Conservation (phyloP, 1,140 invertebrate species). For the Leptinotarsa defecta region DNA sequence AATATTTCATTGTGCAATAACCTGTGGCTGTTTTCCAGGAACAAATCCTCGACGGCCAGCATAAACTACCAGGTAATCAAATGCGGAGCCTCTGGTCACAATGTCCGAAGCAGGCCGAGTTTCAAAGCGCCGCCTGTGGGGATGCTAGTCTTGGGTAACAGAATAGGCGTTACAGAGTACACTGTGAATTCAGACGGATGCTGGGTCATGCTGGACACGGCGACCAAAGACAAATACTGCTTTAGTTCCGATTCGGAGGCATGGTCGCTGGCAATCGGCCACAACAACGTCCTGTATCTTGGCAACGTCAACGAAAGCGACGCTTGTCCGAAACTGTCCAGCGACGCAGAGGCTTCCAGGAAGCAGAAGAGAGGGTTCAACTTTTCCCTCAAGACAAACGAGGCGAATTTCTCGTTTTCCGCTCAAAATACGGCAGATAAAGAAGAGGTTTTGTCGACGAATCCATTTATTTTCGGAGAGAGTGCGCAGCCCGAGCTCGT, state of each 20-base stretch:
- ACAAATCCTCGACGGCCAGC: conserved; percentile 25
- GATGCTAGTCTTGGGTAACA: conserved; percentile 76
- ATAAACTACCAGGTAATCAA: conserved; percentile 65
- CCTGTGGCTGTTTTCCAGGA: conserved; percentile 13
- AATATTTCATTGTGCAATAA: neutral
- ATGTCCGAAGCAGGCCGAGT: conserved; percentile 73
- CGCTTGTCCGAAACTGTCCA: conserved; percentile 31
- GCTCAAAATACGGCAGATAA: conserved; percentile 34
- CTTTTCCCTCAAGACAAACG: conserved; percentile 56
- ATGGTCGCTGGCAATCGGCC: conserved; percentile 75
- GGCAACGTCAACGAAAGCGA: conserved; percentile 48
- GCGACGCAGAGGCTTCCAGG: neutral
- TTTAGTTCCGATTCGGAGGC: conserved; percentile 71
- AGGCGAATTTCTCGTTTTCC: conserved; percentile 50
- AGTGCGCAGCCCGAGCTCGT: conserved; percentile 45
- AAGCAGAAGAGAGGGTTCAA: conserved; percentile 64
- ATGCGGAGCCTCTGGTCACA: conserved; percentile 82
- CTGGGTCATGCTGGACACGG: conserved; percentile 71
- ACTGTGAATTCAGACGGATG: conserved; percentile 69
- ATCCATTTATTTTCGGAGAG: conserved; percentile 67
- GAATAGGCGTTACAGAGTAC: conserved; percentile 70
- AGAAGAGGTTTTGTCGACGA: conserved; percentile 53
- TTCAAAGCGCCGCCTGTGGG: conserved; percentile 77
- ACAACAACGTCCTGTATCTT: conserved; percentile 72
- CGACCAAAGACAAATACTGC: conserved; percentile 70